Conservation (phyloP, 2,113 vertebrate species). For the human region GRCh38 chr7:151755001-151755500, state of each 20-base stretch:
- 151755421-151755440: background rate
- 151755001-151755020: background rate
- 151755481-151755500: background rate
- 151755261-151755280: background rate
- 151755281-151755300: background rate
- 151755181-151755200: background rate
- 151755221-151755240: background rate
- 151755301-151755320: background rate
- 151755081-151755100: background rate
- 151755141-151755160: background rate
- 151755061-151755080: rapidly evolving
- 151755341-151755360: background rate
- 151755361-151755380: too few species aligned
- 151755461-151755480: rapidly evolving
- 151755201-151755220: rapidly evolving
- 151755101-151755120: background rate
- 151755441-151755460: background rate
- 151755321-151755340: rapidly evolving
- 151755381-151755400: background rate
- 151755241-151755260: background rate
- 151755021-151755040: background rate
- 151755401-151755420: rapidly evolving
- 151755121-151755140: rapidly evolving
- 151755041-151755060: background rate
- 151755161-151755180: background rate